Evolutionary conservation across 2,888 invertebrate species (phyloP).

Genomic region (Embidobia sp.): DNA sequence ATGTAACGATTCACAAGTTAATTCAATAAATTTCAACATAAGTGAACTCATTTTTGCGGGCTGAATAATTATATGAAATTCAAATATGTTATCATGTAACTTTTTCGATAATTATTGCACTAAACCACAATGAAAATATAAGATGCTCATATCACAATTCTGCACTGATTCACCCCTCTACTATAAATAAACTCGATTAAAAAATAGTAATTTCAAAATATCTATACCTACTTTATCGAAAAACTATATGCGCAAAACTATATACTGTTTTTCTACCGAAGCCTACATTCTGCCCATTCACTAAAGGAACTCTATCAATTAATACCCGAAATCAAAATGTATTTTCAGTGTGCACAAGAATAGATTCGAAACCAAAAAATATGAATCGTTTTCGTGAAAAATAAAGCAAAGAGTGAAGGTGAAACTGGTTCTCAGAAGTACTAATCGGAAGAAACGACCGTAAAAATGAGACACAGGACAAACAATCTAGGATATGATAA

Average conservation of each 20-base stretch:
- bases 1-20: no score
- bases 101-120: constrained; percentile 12
- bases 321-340: not conserved
- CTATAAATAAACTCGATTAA: constrained; percentile 14
- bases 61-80: no score
- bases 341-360: constrained; percentile 28
- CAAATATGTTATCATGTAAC: constrained; percentile 16
- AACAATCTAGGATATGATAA: constrained; percentile 64
- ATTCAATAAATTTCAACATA: no score
- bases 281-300: constrained; percentile 8
- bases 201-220: constrained; percentile 6
- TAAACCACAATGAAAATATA: constrained; percentile 22
- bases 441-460: constrained; percentile 18
- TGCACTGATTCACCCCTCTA: constrained; percentile 1
- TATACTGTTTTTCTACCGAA: not conserved
- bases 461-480: constrained; percentile 42
- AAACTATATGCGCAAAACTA: not conserved
- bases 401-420: constrained; percentile 17
- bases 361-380: not conserved
- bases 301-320: constrained; percentile 6
- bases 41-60: no score
- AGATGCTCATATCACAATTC: constrained; percentile 5
- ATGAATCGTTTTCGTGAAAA: constrained; percentile 29
- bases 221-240: not conserved
- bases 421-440: constrained; percentile 14